Base-by-base conservation (phyloP, 1,140 invertebrate genomes). In the Colletes gigas region DNA sequence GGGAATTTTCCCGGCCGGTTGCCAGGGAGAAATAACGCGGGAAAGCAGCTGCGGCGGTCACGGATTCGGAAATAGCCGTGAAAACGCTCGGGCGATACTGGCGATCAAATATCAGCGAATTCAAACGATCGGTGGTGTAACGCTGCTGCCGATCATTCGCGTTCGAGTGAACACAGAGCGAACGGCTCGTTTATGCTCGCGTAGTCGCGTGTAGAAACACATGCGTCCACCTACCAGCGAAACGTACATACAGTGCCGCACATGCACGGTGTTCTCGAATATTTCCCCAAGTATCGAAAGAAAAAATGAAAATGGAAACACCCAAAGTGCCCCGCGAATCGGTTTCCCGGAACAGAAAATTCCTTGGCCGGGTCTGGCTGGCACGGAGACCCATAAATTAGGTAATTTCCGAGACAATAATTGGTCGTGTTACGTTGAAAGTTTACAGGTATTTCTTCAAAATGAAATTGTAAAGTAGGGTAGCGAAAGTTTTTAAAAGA, bases 11-110 rank as follows among this genome's bases (percentile, higher is more conserved):
- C 19, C 41, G n/a, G 8, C 15, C 21, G 57, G 9, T 39, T 65
- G 41, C 30, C 19, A 15, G 19, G 5, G 39, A 17, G 21, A 19
- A 60, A 39, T 15, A 62, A 39, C 41, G 71, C 9, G 41, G 15
- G 4, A 7, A 2, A 15, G 15, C 72, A 72, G 44, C 30, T 59
- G 70, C 21, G 47, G 50, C 30, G 4, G 14, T 54, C 9, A 47
- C 30, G 41, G 66, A 67, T 55, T 55, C 17, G 12, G 17, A 12
- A 19, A 44, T 8, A 55, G 50, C 39, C 17, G 62, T 55, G 50
- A 67, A 76, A 76, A 65, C 62, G 62, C 50, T 63, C 4, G 30
- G 6, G 17, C 71, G 6, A 63, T 52, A 39, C 19, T 15, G 17
- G 15, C 17, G 21, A 21, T 55, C 39, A n/a, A 54, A 57, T 67